These are phyloP conservation scores for Campoplex capitator DNA, from an alignment of 2,888 invertebrate species.

Conservation along the genomic window DNA sequence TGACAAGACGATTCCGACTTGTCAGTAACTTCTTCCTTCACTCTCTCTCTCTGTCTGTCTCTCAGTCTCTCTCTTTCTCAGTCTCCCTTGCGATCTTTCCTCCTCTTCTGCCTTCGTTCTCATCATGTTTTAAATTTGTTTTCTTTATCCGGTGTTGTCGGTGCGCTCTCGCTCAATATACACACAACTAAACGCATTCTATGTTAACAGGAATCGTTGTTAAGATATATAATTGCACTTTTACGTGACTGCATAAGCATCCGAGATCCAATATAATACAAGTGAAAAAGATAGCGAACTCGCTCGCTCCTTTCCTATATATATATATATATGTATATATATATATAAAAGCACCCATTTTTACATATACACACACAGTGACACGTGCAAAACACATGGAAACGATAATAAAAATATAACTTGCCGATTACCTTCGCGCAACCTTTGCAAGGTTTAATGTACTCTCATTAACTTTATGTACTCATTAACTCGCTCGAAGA, in stretches of 20 bases:
- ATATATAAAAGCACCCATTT: background rate
- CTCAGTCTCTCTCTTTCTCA: background rate
- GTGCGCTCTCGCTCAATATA: background rate
- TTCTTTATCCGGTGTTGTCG: background rate
- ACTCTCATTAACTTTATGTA: slow-evolving; percentile 67
- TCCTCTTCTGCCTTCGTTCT: background rate
- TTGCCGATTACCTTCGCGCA: slow-evolving; percentile 53
- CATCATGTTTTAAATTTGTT: slow-evolving; percentile 5
- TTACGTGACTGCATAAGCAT: slow-evolving; percentile 39
- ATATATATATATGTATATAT: background rate
- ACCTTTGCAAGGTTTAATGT: slow-evolving; percentile 50
- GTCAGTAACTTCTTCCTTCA: slow-evolving; percentile 51
- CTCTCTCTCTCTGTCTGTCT: background rate
- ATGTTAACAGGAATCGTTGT: slow-evolving; percentile 16
- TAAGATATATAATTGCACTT: slow-evolving; percentile 48
- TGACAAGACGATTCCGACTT: slow-evolving; percentile 46
- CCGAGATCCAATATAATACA: slow-evolving; percentile 11
- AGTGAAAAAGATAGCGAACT: slow-evolving; percentile 16
- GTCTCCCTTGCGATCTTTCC: background rate
- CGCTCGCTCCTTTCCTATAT: background rate
- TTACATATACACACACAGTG: background rate
- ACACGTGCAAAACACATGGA: background rate
- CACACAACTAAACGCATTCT: slow-evolving; percentile 1
- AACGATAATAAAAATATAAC: slow-evolving; percentile 49
- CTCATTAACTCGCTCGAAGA: slow-evolving; percentile 59